Base-by-base conservation (phyloP, 2,888 invertebrate genomes). In the Nomada flava region DNA sequence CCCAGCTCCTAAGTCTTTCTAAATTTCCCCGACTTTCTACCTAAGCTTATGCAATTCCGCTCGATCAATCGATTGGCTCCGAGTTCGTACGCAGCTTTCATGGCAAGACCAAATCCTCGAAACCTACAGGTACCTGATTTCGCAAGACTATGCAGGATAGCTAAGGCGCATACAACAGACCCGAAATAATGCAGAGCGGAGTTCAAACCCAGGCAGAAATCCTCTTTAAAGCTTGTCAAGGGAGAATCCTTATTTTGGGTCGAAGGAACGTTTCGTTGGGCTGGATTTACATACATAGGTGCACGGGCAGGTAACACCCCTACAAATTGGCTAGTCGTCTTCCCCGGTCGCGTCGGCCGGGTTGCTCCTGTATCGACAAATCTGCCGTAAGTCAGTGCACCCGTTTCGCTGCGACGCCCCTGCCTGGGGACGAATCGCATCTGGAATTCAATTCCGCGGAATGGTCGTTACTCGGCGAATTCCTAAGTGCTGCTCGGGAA, bases 401-500 rank as follows among this genome's bases (percentile, higher is more conserved):
- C 72, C 77, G 73, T 81, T 76, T 62, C 69, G 55, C 73, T 36
- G 53, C 71, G 52, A 36, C 69, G 70, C 67, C 11, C 9, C 1
- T 26, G 83, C 76, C 77, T 65, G 53, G 77, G 76, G 86, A 86
- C 84, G 76, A 84, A 86, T 86, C 86, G 78, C 77, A 76, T 86
- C 79, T 72, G 72, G 77, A 87, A 88, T 88, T 86, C 86, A 86
- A 86, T 88, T 86, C 77, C 82, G 23, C 71, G 76, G 50, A 83
- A 87, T 75, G 76, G 53, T 83, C 83, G 83, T 87, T 83, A 83
- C 65, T n/a, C 50, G 53, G 50, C 73, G 44, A 79, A 83, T 80
- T 74, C 78, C 74, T 52, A 74, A 86, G 70, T 78, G 77, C 60
- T 73, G 52, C 26, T 11, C 47, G 20, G 13, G 13, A 73, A 72